Evolutionary conservation across 2,797 vertebrate genomes (phyloP).

Genomic region (Sebastes nivosus): DNA sequence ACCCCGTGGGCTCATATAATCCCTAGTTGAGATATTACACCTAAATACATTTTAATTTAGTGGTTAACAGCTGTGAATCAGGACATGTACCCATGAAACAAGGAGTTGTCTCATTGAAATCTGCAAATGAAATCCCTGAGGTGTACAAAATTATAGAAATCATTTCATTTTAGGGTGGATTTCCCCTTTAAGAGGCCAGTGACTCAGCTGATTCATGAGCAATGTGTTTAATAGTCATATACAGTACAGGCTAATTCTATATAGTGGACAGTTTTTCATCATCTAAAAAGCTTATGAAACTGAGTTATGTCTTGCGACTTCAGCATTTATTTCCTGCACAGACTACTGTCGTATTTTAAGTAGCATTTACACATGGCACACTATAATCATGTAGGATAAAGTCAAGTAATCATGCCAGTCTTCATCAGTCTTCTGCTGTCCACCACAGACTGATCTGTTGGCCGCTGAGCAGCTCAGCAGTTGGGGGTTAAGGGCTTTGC

Average conservation of each 20-base stretch:
- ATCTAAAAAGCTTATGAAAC: conserved; percentile 3
- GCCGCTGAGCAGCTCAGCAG: background rate
- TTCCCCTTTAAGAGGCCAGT: background rate
- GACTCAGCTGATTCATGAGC: conserved; percentile 28
- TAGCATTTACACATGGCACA: conserved; percentile 9
- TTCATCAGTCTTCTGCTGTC: conserved; percentile 4
- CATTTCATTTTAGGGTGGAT: background rate
- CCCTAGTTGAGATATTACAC: background rate
- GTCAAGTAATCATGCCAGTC: conserved; percentile 4
- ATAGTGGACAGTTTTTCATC: background rate
- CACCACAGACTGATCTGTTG: conserved; percentile 14
- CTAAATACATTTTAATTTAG: background rate
- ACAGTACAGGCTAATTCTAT: background rate
- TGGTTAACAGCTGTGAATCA: background rate
- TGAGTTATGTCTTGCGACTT: conserved; percentile 10
- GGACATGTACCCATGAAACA: background rate
- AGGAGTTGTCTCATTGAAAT: background rate
- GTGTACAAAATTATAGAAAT: background rate
- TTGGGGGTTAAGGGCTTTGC: background rate
- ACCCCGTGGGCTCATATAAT: background rate
- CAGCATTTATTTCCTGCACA: conserved; percentile 23
- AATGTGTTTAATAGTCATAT: background rate
- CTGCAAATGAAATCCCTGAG: background rate
- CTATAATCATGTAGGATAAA: conserved; percentile 31
- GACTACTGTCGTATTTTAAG: conserved; percentile 4